Evolutionary conservation across 1,140 invertebrate genomes (phyloP), one percentile per base, ranked within the genome.

Genomic region (Tetragonula clypearis): DNA sequence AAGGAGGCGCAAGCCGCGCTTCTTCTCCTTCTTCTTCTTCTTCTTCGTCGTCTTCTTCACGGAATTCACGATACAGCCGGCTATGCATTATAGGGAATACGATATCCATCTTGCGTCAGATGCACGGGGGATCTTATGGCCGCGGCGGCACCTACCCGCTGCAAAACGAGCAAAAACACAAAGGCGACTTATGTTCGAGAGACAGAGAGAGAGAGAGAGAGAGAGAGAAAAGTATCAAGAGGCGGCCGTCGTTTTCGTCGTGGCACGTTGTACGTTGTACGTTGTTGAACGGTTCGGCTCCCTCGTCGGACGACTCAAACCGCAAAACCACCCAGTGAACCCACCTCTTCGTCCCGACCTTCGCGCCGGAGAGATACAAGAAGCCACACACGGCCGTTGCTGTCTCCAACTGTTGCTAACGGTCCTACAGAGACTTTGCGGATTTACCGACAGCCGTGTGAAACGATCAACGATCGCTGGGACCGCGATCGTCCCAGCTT

Each of bases 41-140:
- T 49, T 49, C 41, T 49, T 49, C 60, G 12, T 62, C n/a, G 17
- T 78, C 82, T 74, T 75, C 81, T 69, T 78, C 76, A 49, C 79
- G 79, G 88, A 90, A 90, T 90, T 87, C 88, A 89, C 82, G 86
- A 65, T 82, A 71, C 79, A 75, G 72, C 82, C 88, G 76, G 81
- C 86, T 84, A 89, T 90, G 88, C 74, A 90, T 90, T 90, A 90
- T 87, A 89, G 88, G 82, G 68, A 89, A 87, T 89, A 89, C 88
- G 88, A 90, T 90, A 90, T 90, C 86, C 86, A 90, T 90, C 88
- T 90, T 82, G 55, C 86, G 88, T 90, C 88, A 84, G 84, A 89
- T 87, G 80, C 79, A 77, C 74, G 75, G 82, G 6, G 79, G 85
- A 87, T 87, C 82, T 89, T 79, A 72, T 62, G 69, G 78, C 53